These are phyloP conservation scores for Leptoclinus maculatus DNA, from an alignment of 2,797 vertebrate genomes.

Conservation along the genomic window DNA sequence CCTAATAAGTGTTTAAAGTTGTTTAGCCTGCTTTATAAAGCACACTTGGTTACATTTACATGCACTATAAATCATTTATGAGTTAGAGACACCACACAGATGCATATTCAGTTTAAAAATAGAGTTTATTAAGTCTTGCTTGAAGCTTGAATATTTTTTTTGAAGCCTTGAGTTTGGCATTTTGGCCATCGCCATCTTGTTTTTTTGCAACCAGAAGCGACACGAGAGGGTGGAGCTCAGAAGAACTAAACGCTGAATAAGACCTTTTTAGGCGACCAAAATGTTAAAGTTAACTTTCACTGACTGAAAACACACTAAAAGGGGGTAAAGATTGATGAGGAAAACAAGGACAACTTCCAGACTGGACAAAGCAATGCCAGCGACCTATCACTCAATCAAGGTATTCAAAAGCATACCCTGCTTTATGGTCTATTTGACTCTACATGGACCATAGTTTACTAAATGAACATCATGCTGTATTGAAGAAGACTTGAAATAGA, in stretches of 20 bases:
- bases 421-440: background rate
- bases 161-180: background rate
- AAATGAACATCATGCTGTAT: background rate
- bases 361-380: background rate
- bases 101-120: background rate
- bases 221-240: background rate
- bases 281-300: background rate
- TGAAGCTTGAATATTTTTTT: slow-evolving; percentile 7
- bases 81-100: slow-evolving; percentile 5
- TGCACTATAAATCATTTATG: background rate
- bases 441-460: background rate
- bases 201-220: too few species aligned
- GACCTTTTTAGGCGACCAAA: background rate
- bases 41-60: background rate
- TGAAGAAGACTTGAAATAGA: background rate
- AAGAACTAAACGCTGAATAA: background rate
- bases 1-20: background rate
- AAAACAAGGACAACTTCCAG: background rate
- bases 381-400: background rate
- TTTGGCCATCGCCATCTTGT: too few species aligned
- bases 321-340: background rate
- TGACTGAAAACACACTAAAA: background rate
- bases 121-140: slow-evolving; percentile 16
- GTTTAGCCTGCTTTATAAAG: background rate
- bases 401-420: background rate